These are phyloP conservation scores for Desoria tigrina DNA, from an alignment of 2,888 invertebrate species.

Conservation along the genomic window DNA sequence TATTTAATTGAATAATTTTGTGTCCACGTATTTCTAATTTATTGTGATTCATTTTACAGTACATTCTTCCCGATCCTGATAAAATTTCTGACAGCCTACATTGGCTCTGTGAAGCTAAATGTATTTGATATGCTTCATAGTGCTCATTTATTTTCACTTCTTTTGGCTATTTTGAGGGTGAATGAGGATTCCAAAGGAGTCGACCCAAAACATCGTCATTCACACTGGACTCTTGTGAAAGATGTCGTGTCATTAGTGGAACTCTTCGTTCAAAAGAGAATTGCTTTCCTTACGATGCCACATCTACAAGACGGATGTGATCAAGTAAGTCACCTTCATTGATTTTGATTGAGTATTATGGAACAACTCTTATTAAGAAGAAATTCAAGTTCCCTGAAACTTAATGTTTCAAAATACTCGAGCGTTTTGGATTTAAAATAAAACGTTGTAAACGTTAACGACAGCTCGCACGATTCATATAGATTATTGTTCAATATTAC, in stretches of 20 bases:
- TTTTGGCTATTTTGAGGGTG: conserved; percentile 26
- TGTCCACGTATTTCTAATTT: too few species aligned
- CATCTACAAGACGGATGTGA: conserved; percentile 23
- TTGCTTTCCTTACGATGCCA: conserved; percentile 20
- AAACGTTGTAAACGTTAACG: too few species aligned
- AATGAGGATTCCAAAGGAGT: conserved; percentile 1
- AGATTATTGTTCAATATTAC: too few species aligned
- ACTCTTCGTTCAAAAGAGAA: conserved; percentile 24
- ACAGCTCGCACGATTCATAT: too few species aligned
- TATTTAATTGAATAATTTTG: too few species aligned
- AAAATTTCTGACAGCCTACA: conserved; percentile 33
- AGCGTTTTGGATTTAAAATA: too few species aligned
- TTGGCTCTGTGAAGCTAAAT: conserved; percentile 13
- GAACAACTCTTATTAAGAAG: too few species aligned
- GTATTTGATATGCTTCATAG: conserved; percentile 40
- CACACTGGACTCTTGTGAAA: conserved; percentile 40
- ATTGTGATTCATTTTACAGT: too few species aligned
- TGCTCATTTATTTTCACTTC: conserved; percentile 29
- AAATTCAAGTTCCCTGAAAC: too few species aligned
- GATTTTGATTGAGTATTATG: not conserved
- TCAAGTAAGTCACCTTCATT: conserved; percentile 19
- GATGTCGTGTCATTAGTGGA: conserved; percentile 24
- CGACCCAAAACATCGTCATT: conserved; percentile 18
- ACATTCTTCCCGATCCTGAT: conserved; percentile 42
- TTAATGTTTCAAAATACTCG: too few species aligned